phyloP scores from a whole-genome alignment of 2,113 vertebrate species.

The Leptosomus discolor region DNA sequence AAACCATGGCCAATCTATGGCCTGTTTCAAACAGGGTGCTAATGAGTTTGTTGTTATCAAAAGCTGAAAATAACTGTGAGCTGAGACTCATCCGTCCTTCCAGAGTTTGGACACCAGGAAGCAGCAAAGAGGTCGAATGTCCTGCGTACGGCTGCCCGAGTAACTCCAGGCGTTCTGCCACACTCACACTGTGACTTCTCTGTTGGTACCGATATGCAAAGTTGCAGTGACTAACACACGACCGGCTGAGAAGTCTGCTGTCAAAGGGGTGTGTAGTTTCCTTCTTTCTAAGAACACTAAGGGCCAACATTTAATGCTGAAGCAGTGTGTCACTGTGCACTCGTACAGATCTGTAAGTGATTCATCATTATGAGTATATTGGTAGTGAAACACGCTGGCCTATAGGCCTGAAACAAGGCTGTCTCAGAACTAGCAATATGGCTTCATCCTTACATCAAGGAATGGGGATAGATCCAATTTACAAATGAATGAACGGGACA shows the following conservation, averaged over 20 bases:
- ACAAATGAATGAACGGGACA: background rate
- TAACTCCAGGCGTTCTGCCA: no score
- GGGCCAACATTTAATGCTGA: background rate
- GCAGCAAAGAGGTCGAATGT: background rate
- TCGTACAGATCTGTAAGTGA: background rate
- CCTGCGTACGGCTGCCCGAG: fast-evolving
- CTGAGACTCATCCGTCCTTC: background rate
- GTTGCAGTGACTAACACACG: background rate
- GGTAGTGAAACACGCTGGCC: background rate
- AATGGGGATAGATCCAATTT: background rate
- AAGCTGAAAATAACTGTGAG: background rate
- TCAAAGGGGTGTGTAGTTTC: background rate
- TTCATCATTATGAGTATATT: background rate
- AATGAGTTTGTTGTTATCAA: background rate
- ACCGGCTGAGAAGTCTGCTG: background rate
- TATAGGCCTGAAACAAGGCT: background rate
- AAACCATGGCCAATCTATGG: fast-evolving
- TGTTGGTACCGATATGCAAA: background rate
- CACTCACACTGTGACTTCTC: background rate
- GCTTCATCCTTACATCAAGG: background rate
- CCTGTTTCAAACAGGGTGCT: background rate
- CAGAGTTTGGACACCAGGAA: background rate
- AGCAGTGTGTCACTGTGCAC: fast-evolving
- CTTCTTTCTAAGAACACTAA: background rate
- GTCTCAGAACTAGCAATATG: background rate